Conservation (phyloP, 2,888 invertebrate genomes). For the Carpatolechia fugitivella region DNA sequence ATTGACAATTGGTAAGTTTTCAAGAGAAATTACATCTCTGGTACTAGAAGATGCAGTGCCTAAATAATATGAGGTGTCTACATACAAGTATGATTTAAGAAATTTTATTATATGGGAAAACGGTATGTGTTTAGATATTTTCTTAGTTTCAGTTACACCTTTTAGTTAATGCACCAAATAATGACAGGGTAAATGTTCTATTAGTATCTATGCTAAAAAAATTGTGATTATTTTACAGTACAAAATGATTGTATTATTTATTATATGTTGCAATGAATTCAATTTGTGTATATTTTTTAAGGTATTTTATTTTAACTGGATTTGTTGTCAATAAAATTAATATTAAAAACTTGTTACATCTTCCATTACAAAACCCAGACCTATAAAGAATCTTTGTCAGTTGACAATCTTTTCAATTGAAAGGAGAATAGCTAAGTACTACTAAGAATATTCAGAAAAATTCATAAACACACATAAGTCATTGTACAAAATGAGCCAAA, state of each 20-base stretch:
- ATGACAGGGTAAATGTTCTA: too few species aligned
- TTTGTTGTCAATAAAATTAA: constrained; percentile 16
- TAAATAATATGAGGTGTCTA: neutral
- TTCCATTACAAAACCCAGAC: constrained; percentile 9
- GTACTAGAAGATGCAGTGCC: constrained; percentile 46
- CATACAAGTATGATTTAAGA: too few species aligned
- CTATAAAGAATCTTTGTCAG: neutral
- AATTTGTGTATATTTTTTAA: neutral
- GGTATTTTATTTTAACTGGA: constrained; percentile 12
- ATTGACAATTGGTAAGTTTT: constrained; percentile 44
- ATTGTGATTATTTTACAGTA: neutral
- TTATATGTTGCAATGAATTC: constrained; percentile 6
- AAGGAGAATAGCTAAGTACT: neutral
- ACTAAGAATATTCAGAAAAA: neutral
- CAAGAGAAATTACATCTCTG: constrained; percentile 57
- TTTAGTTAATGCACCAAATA: too few species aligned
- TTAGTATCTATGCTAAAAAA: too few species aligned
- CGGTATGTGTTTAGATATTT: too few species aligned
- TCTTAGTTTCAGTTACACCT: too few species aligned
- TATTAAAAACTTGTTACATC: constrained; percentile 10
- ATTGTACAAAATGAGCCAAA: neutral
- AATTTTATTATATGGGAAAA: too few species aligned
- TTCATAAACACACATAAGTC: neutral
- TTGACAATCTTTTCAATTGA: neutral
- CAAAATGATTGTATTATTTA: neutral